Conservation (phyloP, 2,888 invertebrate species). For the Therioaphis trifolii region DNA sequence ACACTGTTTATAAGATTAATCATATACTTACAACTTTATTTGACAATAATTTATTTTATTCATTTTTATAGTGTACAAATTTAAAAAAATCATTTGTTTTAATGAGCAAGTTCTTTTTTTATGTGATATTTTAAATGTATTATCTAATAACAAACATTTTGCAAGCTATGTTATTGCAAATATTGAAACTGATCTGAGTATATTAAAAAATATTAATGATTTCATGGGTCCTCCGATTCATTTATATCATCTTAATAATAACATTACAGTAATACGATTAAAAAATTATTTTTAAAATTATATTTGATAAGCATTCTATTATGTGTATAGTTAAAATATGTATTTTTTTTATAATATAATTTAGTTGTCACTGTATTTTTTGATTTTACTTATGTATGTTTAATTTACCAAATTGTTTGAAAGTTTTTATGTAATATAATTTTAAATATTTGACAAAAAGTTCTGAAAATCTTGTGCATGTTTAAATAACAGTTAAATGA, state of each 20-base stretch:
- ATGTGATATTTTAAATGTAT: background rate
- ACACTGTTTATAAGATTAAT: conserved; percentile 13
- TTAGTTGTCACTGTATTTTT: no score
- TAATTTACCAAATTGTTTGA: no score
- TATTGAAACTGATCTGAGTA: conserved; percentile 5
- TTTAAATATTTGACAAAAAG: no score
- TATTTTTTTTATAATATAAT: no score
- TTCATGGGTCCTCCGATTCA: conserved; percentile 26
- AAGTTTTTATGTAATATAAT: no score
- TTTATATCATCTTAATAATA: conserved; percentile 29
- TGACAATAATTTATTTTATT: conserved; percentile 9
- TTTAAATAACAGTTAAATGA: no score
- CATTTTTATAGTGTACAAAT: conserved; percentile 22
- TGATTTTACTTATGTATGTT: background rate
- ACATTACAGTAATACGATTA: background rate
- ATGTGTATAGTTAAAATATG: background rate
- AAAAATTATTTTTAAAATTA: background rate
- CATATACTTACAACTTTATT: conserved; percentile 10
- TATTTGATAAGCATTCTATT: background rate
- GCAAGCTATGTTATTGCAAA: conserved; percentile 4
- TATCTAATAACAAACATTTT: conserved; percentile 25
- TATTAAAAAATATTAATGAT: background rate
- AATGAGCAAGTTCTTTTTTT: background rate
- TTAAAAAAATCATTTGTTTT: conserved; percentile 12
- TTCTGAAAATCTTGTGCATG: no score